Base-by-base conservation (phyloP, 1,140 invertebrate species). In the Bombus soroeensis region DNA sequence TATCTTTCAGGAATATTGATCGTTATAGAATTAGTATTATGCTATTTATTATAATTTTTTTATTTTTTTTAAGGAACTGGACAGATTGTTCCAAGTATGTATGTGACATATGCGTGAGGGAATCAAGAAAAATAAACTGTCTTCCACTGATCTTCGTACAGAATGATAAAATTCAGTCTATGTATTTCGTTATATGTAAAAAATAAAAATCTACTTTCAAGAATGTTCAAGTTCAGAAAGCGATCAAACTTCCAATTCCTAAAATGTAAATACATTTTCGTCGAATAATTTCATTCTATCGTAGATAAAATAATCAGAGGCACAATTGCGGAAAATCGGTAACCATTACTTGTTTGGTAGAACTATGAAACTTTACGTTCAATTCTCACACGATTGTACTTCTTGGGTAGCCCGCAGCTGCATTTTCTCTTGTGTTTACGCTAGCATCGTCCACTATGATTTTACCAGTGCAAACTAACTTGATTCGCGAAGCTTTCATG, bases 51-150 rank as follows among this genome's bases (percentile, higher is more conserved):
- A 1, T 47, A 18, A 1, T 47, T 18, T 18, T 18, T 18, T 47
- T 15, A n/a, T 15, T 43, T 43, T 18, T 15, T 47, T 47, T 15
- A 43, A 15, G 43, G 18, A 47, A 53, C 18, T 53, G 47, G 1
- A 18, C 22, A 6, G 47, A 53, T 53, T 0, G 43, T 47, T 15
- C 4, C 13, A 47, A 47, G 13, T 47, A 15, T 15, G 13, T 47
- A 47, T 15, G 0, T 43, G 43, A 15, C 13, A 43, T 15, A 0
- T 15, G 13, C 43, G 15, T 18, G 0, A 53, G 6, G 0, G 2
- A 53, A 53, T 53, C 5, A 22, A 53, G 47, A 53, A 22, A 53
- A 53, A 53, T 53, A 22, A 53, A 53, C 0, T 62, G 4, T n/a
- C 12, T 62, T n/a, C 3, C 28, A 28, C 1, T 12, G 59, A n/a